A percentile compares a stretch with the other conserved stretches of the same genome.
Conservation (phyloP, 64 coral and sea anemone species). For the Montipora cactus region DNA sequence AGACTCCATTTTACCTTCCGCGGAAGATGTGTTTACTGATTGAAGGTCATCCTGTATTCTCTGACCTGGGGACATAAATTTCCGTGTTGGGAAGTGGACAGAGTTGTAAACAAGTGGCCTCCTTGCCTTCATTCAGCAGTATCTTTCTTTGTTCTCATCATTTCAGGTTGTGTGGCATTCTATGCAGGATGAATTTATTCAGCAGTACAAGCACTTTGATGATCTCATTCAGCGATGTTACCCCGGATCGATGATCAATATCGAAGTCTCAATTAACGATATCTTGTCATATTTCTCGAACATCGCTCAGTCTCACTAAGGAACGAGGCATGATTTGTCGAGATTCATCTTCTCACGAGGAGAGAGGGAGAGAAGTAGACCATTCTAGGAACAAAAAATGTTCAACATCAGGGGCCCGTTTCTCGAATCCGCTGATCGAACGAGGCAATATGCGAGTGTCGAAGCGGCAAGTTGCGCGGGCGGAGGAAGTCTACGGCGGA, state of each 20-base stretch:
- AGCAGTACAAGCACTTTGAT: slow-evolving; percentile 93
- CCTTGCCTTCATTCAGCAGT: neutral
- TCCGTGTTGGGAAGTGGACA: neutral
- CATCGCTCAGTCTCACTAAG: slow-evolving; percentile 92
- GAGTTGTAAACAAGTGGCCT: neutral
- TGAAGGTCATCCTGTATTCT: neutral
- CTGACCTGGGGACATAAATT: too few relatives aligned
- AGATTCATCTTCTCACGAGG: neutral
- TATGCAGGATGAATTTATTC: slow-evolving; percentile 97
- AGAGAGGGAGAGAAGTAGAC: neutral
- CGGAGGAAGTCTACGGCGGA: too few relatives aligned
- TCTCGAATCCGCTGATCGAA: too few relatives aligned
- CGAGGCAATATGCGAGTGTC: too few relatives aligned
- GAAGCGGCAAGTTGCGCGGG: too few relatives aligned
- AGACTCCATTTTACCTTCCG: too few relatives aligned
- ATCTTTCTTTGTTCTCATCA: neutral
- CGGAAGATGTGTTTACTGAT: too few relatives aligned
- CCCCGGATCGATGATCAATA: slow-evolving; percentile 93
- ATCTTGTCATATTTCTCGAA: slow-evolving; percentile 87
- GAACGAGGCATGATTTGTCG: too few relatives aligned
- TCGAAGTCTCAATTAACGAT: slow-evolving; percentile 93
- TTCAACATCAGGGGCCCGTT: too few relatives aligned
- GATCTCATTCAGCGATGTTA: slow-evolving; percentile 97
- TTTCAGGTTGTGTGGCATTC: slow-evolving; percentile 97
- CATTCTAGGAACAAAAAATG: too few relatives aligned